A percentile compares a stretch with the other conserved stretches of the same genome.
Conservation (phyloP, 2,113 vertebrate species). For the Ploceus nigricollis region DNA sequence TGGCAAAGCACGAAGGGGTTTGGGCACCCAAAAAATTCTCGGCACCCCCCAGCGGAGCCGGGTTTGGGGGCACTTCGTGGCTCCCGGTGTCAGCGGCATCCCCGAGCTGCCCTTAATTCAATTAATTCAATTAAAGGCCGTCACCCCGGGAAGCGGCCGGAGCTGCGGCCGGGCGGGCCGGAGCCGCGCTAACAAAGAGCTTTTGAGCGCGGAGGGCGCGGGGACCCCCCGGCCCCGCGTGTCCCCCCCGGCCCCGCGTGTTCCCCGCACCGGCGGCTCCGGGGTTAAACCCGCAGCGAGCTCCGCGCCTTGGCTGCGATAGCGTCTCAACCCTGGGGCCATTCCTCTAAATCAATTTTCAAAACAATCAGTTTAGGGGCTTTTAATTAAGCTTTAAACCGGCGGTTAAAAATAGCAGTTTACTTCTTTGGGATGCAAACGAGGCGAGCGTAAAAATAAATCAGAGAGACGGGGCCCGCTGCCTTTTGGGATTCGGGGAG, state of each 20-base stretch:
- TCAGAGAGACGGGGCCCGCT: slow-evolving; percentile 30
- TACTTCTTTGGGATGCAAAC: slow-evolving; percentile 65
- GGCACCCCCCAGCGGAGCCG: too few species aligned
- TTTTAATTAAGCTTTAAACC: slow-evolving; percentile 70
- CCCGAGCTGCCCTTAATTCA: slow-evolving; percentile 25
- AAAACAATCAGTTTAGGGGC: slow-evolving; percentile 67
- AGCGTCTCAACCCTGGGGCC: slow-evolving; percentile 49
- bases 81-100: neutral
- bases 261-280: neutral
- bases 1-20: neutral
- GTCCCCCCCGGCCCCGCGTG: neutral
- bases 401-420: slow-evolving; percentile 65
- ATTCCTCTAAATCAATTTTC: slow-evolving; percentile 68
- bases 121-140: slow-evolving; percentile 59
- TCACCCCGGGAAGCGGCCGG: slow-evolving; percentile 34
- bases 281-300: slow-evolving; percentile 41
- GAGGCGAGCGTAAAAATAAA: slow-evolving; percentile 56
- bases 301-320: slow-evolving; percentile 17
- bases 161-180: slow-evolving; percentile 31
- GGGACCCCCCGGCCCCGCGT: neutral
- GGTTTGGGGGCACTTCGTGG: neutral
- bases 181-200: slow-evolving; percentile 34
- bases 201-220: slow-evolving; percentile 11
- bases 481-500: slow-evolving; percentile 46
- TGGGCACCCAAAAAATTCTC: neutral